Evolutionary conservation across 2,113 vertebrate species (phyloP), one percentile per base, ranked within the genome.

Genomic region (Gambusia holbrooki): DNA sequence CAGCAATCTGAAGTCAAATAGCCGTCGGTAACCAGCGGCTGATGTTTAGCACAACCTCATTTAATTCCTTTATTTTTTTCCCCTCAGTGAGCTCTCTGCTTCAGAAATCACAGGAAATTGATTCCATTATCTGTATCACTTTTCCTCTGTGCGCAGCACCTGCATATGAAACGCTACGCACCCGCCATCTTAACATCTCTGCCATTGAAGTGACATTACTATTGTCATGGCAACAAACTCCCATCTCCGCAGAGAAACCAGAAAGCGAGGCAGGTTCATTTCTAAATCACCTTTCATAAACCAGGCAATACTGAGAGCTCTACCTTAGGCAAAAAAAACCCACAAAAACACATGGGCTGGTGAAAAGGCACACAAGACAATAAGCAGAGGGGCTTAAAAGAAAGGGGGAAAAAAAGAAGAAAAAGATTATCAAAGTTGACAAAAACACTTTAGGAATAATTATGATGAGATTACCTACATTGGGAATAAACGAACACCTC

Each of bases 221-320:
- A 92, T 94, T 90, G 87, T 93, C 92, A 94, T 94, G 92, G 92
- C 92, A 94, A 94, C 93, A 87, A 90, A 83, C 76, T 86, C 89
- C 71, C 76, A 74, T 84, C 82, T 79, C 76, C 76, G 83, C 62
- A 62, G 80, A 81, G 84, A 68, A 84, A 78, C 66, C 64, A 85
- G 62, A 71, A 82, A 54, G 4, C 66, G 30, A 75, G 60, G 60
- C 25, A 45, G 70, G 64, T 75, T 70, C 27, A 70, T 74, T 76
- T 65, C 62, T 19, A 28, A 27, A 54, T 35, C 12, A 48, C 37
- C 22, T 58, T 63, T 71, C 17, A 71, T 42, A 32, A 35, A 81
- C 4, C 69, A 69, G 42, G 22, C 27, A 51, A 76, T 32, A 37
- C 40, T 62, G 37, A 66, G 19, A 30, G 73, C 67, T 75, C 64